These are phyloP conservation scores for Xerus inauris DNA, from an alignment of 2,113 vertebrate species.

Conservation along the genomic window DNA sequence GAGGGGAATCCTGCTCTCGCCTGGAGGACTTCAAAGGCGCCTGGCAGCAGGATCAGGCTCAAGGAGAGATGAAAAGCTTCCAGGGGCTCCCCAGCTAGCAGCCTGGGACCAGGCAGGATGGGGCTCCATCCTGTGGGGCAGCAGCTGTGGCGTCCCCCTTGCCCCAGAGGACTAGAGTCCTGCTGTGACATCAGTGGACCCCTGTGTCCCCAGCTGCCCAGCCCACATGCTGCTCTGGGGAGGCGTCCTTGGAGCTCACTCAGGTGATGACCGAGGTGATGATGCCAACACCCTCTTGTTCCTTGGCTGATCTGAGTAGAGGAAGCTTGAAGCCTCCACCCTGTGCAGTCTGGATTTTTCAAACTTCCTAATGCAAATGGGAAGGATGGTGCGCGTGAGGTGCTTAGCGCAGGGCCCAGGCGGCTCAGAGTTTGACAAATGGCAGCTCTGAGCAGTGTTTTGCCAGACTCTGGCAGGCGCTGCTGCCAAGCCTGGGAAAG, in stretches of 20 bases:
- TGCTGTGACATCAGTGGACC: background rate
- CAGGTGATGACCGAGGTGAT: rapidly evolving
- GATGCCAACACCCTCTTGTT: background rate
- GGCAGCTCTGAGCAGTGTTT: background rate
- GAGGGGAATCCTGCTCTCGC: background rate
- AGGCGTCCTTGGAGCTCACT: rapidly evolving
- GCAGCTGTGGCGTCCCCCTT: background rate
- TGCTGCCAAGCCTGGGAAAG: conserved; percentile 59
- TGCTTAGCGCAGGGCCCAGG: background rate
- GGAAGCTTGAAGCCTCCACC: background rate
- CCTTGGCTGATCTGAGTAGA: rapidly evolving
- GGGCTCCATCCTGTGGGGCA: background rate
- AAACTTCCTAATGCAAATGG: rapidly evolving
- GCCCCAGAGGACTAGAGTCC: no score
- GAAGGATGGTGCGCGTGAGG: background rate
- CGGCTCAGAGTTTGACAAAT: background rate
- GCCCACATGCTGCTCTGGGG: rapidly evolving
- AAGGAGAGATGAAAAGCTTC: conserved; percentile 3
- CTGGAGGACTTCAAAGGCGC: conserved; percentile 60
- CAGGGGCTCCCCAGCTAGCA: background rate
- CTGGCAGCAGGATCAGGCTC: background rate
- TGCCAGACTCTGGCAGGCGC: conserved; percentile 44
- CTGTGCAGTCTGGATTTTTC: background rate
- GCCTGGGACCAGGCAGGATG: background rate
- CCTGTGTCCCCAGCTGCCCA: background rate